Evolutionary conservation across 2,113 vertebrate species (phyloP).

Genomic region (Saguinus imperator): DNA sequence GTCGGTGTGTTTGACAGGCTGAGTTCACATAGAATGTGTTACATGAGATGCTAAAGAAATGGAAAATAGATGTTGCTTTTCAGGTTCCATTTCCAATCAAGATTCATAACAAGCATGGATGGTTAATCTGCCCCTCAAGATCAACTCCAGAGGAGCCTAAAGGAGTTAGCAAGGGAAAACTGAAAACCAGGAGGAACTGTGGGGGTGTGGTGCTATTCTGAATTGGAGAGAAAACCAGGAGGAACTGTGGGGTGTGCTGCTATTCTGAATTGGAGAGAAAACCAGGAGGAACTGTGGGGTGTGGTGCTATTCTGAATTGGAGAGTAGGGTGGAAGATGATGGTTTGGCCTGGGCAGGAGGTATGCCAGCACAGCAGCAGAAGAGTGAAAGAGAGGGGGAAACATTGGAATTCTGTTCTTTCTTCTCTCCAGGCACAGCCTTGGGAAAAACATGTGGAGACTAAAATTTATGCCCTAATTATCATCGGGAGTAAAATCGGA

Average conservation of each 20-base stretch:
- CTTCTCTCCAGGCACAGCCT: neutral
- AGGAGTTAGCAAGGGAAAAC: neutral
- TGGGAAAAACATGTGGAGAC: neutral
- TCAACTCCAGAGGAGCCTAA: neutral
- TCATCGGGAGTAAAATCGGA: neutral
- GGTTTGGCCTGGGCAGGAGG: neutral
- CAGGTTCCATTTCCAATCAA: neutral
- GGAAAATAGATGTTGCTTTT: neutral
- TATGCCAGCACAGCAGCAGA: neutral
- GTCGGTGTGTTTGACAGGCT: neutral
- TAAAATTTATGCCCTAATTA: neutral
- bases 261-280: neutral
- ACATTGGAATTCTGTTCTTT: neutral
- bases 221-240: neutral
- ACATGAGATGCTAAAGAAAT: neutral
- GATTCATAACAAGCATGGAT: neutral
- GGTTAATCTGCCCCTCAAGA: neutral
- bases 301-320: neutral
- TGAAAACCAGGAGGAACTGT: neutral
- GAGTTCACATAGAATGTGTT: neutral
- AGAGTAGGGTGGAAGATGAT: too few relatives aligned
- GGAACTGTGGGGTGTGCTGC: neutral
- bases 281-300: neutral
- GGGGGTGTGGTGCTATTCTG: neutral
- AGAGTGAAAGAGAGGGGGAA: neutral